Percentiles rank a stretch among this genome's conserved stretches.
Conservation (phyloP, 2,888 invertebrate genomes). For the Sinelater perroti region DNA sequence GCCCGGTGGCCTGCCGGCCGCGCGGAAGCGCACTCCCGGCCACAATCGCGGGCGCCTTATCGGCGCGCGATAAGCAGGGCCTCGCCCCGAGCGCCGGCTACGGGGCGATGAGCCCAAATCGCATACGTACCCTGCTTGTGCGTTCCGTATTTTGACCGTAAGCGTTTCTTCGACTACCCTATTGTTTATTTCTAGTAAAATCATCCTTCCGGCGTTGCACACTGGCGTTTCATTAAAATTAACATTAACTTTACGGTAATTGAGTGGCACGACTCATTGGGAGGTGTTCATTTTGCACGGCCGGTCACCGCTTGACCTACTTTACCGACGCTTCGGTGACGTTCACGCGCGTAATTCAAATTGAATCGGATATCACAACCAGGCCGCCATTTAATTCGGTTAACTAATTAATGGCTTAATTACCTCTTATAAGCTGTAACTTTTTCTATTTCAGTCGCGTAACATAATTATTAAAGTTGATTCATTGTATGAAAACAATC, state of each 20-base stretch:
- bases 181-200: conserved; percentile 98
- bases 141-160: conserved; percentile 94
- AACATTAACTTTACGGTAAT: conserved; percentile 37
- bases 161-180: conserved; percentile 98
- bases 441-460: no score
- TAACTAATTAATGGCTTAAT: no score
- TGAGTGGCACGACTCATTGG: conserved; percentile 41
- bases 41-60: no score
- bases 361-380: no score
- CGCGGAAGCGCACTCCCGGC: no score
- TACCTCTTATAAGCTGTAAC: no score
- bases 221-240: conserved; percentile 40
- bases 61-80: conserved; percentile 31
- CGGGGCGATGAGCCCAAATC: conserved; percentile 12
- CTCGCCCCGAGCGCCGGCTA: conserved; percentile 39
- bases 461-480: no score
- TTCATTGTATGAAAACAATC: no score
- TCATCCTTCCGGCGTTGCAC: conserved; percentile 69
- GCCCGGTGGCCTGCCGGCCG: no score
- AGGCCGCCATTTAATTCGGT: no score
- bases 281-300: conserved; percentile 44
- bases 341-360: conserved; percentile 4
- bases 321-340: conserved; percentile 21
- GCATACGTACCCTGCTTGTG: conserved; percentile 88
- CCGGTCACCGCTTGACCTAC: conserved; percentile 25